Evolutionary conservation across 2,113 vertebrate genomes (phyloP).

Genomic region (Enhydra lutris): DNA sequence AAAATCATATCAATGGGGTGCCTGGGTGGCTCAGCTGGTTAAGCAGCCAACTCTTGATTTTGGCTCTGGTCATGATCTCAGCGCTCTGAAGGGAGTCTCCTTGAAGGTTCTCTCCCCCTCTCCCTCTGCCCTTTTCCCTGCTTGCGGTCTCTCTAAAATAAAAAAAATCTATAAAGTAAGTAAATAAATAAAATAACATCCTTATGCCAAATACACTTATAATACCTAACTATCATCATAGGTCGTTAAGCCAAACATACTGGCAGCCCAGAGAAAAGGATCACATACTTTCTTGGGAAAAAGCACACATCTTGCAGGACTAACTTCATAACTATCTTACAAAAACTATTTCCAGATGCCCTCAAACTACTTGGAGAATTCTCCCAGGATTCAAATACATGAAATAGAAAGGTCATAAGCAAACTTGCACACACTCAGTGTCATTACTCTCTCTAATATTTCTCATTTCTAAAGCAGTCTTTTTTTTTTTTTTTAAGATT

Average conservation of each 20-base stretch:
- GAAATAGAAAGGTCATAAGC: neutral
- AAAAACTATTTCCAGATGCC: neutral
- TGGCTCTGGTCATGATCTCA: no score
- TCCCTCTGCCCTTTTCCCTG: neutral
- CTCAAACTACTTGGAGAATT: neutral
- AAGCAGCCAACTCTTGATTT: no score
- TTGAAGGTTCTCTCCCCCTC: neutral
- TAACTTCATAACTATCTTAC: neutral
- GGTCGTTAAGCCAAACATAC: neutral
- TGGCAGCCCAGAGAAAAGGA: neutral
- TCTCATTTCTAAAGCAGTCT: slow-evolving; percentile 7
- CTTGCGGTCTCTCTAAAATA: neutral
- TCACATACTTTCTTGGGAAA: neutral
- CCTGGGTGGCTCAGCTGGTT: no score
- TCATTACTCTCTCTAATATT: neutral
- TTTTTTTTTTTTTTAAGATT: no score
- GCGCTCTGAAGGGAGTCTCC: neutral
- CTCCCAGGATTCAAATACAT: neutral
- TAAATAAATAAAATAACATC: neutral
- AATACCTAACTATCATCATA: neutral
- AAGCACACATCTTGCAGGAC: neutral
- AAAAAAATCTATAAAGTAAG: neutral
- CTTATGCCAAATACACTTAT: neutral
- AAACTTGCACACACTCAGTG: neutral
- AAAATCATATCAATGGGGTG: no score